Percentiles rank a stretch among this genome's conserved stretches.
Evolutionary conservation across 2,113 vertebrate species (phyloP).

Genomic region (Rallus limicola): DNA sequence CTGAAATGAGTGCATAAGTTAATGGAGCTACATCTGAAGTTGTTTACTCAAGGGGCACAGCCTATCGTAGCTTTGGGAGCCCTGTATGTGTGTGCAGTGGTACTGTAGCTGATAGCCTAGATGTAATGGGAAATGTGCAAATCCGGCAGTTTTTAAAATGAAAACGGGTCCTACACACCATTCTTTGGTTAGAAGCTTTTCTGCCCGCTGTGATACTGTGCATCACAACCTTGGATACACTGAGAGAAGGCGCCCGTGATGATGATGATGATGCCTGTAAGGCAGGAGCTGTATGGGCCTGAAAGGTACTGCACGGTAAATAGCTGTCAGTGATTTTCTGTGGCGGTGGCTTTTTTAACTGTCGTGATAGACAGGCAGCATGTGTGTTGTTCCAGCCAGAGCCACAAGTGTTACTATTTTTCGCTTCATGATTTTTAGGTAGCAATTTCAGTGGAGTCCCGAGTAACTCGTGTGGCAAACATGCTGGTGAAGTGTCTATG

Average conservation of each 20-base stretch:
- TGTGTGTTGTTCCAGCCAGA: neutral
- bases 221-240: neutral
- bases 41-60: neutral
- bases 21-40: neutral
- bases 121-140: neutral
- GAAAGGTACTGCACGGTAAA: neutral
- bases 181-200: neutral
- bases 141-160: neutral
- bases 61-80: neutral
- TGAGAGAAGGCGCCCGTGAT: neutral
- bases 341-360: neutral
- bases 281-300: accelerated
- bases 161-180: accelerated
- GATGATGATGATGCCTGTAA: too few relatives aligned
- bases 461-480: neutral
- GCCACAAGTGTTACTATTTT: conserved; percentile 40
- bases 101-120: neutral
- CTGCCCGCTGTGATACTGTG: neutral
- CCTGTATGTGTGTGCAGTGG: neutral
- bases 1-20: neutral
- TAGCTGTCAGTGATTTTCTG: neutral
- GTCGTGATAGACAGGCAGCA: neutral
- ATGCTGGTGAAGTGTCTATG: neutral
- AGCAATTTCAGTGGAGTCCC: neutral
- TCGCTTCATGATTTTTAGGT: neutral